Evolutionary conservation across 2,113 vertebrate species (phyloP), one percentile per base, ranked within the genome.

Genomic region (Atherinomorus stipes): DNA sequence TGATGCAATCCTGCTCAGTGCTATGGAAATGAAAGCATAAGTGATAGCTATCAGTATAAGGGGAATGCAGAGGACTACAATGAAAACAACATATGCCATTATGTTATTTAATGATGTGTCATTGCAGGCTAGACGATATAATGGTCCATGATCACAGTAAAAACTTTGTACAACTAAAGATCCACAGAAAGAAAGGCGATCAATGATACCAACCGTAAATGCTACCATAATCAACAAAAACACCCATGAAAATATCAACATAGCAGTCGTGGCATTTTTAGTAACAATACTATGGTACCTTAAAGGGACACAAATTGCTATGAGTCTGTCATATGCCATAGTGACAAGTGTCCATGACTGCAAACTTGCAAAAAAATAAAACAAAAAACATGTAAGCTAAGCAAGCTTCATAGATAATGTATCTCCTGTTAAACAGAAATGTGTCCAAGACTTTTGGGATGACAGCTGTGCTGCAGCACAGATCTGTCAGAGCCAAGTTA

Each of bases 311-410:
- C 86, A 90, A 68, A 93, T 92, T 0, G 92, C 90, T 49, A 91
- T 40, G 2, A 91, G 60, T 78, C 92, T 87, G 77, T 93, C 92
- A 77, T 83, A 92, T 10, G 91, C 75, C 77, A 93, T 84, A 2
- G 25, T 71, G 2, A 77, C 40, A 28, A 93, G 84, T 18, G 83
- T 84, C 71, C 88, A 84, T 11, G 92, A 92, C 59, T 93, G 88
- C 19, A 91, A 1, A 34, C 63, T 2, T 57, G 0, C 28, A 56
- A 90, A 89, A 26, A n/a, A 75, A 37, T 0, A 79, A 68, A 51
- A 86, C 74, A 89, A 91, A 92, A 62, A 91, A 93, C 90, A 92
- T 86, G 19, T 88, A 84, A 50, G 73, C 70, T 25, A 93, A 71
- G 7, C 91, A 92, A 1, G 63, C 70, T 1, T 87, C 73, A 38